These are phyloP conservation scores for Arctocebus calabarensis DNA, from an alignment of 2,797 vertebrate species.

Conservation along the genomic window DNA sequence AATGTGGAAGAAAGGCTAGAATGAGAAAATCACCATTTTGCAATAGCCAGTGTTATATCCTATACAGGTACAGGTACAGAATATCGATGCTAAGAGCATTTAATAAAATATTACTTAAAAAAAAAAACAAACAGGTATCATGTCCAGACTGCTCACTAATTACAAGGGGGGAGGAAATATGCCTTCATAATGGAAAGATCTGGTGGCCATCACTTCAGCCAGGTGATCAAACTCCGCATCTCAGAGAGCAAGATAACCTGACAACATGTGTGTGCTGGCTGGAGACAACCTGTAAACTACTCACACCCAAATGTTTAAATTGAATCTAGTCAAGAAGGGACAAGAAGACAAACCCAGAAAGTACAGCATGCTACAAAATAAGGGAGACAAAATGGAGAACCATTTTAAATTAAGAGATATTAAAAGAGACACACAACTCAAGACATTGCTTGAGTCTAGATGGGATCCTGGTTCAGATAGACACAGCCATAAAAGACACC, in stretches of 20 bases:
- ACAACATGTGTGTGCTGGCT: not conserved
- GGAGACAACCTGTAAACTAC: not conserved
- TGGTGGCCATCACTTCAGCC: not conserved
- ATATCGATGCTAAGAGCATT: not conserved
- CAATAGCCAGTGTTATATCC: not conserved
- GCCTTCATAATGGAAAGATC: not conserved
- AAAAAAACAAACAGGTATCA: not conserved
- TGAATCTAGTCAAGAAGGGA: conserved; percentile 7
- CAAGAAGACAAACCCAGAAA: not conserved
- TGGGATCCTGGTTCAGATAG: not conserved
- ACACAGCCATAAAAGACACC: conserved; percentile 15
- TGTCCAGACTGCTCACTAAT: not conserved
- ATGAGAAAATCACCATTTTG: conserved; percentile 48
- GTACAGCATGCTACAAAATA: not conserved
- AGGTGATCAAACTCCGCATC: not conserved
- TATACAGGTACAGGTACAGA: not conserved
- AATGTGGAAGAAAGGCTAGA: conserved; percentile 39
- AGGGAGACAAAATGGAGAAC: not conserved
- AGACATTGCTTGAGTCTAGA: not conserved
- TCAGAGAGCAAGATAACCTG: not conserved
- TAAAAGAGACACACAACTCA: not conserved
- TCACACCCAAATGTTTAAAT: conserved; percentile 2
- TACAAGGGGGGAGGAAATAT: conserved; percentile 42
- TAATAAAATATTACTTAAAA: not conserved
- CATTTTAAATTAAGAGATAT: not conserved